phyloP scores from a whole-genome alignment of 2,797 vertebrate genomes.

The Knipowitschia caucasica region DNA sequence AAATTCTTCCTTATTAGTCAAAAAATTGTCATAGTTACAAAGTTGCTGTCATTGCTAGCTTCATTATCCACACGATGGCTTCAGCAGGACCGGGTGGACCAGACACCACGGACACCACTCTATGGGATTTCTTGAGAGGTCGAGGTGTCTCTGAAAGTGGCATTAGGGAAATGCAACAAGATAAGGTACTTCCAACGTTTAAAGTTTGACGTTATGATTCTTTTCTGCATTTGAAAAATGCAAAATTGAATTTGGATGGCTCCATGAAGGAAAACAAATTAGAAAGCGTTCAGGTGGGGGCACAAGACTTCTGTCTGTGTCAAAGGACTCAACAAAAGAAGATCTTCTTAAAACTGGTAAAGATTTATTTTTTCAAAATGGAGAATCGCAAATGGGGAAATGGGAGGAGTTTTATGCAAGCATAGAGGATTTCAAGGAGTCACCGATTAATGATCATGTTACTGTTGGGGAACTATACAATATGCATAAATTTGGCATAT shows the following conservation, averaged over 20 bases:
- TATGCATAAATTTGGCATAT: constrained; percentile 5
- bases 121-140: no score
- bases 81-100: no score
- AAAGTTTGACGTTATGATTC: no score
- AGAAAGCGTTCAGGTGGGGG: not conserved
- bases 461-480: constrained; percentile 4
- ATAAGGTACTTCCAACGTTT: no score
- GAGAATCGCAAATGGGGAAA: not conserved
- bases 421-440: constrained; percentile 3
- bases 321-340: not conserved
- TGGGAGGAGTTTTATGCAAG: not conserved
- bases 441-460: not conserved
- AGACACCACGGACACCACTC: no score
- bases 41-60: no score
- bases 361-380: not conserved
- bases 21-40: no score
- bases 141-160: no score
- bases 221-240: no score
- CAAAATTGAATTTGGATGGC: not conserved
- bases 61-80: no score
- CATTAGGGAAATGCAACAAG: no score
- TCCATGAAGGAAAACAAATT: not conserved
- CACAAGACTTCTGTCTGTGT: not conserved
- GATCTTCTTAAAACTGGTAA: not conserved
- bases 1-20: no score